Evolutionary conservation across 2,113 vertebrate genomes (phyloP).

Genomic region (Vireo altiloquus): DNA sequence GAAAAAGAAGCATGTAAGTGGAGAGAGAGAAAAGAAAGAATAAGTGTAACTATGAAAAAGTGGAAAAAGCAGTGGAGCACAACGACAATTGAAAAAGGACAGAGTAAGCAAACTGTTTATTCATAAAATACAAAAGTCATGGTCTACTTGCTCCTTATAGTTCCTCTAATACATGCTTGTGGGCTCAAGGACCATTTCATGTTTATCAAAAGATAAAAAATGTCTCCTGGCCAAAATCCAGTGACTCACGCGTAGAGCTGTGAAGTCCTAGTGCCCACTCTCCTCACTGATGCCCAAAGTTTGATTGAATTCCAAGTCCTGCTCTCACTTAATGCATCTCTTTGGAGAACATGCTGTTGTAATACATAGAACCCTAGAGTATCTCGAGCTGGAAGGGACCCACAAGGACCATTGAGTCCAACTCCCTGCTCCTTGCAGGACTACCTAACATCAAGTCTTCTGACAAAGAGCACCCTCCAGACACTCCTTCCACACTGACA

Average conservation of each 20-base stretch:
- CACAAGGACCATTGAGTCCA: accelerated
- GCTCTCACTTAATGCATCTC: background rate
- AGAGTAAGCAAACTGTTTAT: background rate
- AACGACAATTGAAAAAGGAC: background rate
- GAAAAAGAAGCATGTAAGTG: background rate
- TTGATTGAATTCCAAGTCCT: background rate
- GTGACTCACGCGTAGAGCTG: accelerated
- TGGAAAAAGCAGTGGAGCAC: background rate
- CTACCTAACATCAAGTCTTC: background rate
- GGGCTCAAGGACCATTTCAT: background rate
- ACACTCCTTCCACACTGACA: background rate
- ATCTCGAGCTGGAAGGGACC: accelerated
- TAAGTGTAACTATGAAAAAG: background rate
- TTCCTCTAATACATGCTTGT: background rate
- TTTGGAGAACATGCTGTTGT: background rate
- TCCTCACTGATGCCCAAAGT: background rate
- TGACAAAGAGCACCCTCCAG: background rate
- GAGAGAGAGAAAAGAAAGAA: background rate
- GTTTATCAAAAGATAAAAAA: background rate
- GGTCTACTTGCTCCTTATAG: background rate
- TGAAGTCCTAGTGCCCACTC: background rate
- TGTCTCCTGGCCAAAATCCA: background rate
- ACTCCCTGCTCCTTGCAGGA: background rate
- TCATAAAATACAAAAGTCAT: background rate
- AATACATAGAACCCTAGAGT: background rate